These are phyloP conservation scores for Asarcornis scutulata DNA, from an alignment of 2,113 vertebrate species.

Conservation along the genomic window DNA sequence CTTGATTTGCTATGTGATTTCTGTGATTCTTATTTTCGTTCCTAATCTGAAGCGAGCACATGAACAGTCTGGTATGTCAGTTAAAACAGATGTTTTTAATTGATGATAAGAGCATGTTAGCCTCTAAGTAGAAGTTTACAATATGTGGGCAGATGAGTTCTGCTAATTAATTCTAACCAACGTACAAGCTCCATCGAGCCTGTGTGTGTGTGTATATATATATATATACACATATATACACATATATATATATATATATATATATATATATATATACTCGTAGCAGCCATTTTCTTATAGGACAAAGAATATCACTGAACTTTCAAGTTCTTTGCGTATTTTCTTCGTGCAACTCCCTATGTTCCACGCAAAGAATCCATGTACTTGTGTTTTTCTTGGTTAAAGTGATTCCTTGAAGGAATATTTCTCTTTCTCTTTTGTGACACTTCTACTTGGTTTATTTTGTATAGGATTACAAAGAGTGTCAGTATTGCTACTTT, in stretches of 20 bases:
- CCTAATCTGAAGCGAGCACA: neutral
- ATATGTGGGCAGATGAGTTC: neutral
- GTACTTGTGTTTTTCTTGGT: neutral
- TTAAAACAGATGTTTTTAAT: neutral
- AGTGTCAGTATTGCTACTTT: neutral
- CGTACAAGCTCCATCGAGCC: neutral
- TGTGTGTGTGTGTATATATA: neutral
- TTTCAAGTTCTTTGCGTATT: slow-evolving; percentile 35
- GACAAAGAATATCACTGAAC: slow-evolving; percentile 27
- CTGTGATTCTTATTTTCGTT: neutral
- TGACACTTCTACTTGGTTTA: neutral
- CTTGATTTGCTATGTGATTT: neutral
- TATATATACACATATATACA: too few species aligned
- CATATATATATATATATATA: too few species aligned
- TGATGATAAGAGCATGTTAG: neutral
- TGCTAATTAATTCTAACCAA: neutral
- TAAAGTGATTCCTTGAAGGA: neutral
- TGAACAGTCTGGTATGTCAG: neutral
- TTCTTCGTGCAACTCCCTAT: neutral
- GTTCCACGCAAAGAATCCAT: neutral
- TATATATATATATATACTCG: neutral
- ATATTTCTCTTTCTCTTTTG: neutral
- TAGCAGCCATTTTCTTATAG: slow-evolving; percentile 58
- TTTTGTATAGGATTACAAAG: neutral
- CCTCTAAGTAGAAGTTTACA: neutral